Conservation (phyloP, 2,113 vertebrate genomes). For the Polyodon spathula region DNA sequence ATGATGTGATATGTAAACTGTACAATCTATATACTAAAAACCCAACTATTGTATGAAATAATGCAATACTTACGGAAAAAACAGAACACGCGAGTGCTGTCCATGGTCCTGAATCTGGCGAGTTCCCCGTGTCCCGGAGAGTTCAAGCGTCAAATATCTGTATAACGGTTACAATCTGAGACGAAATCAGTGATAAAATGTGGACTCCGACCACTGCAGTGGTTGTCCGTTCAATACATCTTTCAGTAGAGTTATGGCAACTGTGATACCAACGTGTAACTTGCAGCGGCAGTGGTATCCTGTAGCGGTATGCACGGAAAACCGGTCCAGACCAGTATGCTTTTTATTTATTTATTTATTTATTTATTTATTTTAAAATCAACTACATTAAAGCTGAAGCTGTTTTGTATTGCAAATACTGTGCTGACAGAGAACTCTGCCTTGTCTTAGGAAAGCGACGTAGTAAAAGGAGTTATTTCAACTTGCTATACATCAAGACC, state of each 20-base stretch:
- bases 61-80: conserved; percentile 41
- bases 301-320: not conserved
- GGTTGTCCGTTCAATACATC: conserved; percentile 46
- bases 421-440: no score
- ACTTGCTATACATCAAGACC: conserved; percentile 17
- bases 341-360: no score
- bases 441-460: conserved; percentile 1
- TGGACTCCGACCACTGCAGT: conserved; percentile 30
- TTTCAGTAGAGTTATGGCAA: conserved; percentile 37
- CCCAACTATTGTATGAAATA: no score
- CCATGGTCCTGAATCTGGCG: conserved; percentile 50
- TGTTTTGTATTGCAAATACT: no score
- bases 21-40: no score
- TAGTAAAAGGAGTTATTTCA: conserved; percentile 14
- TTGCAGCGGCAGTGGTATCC: conserved; percentile 21
- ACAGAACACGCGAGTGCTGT: conserved; percentile 40
- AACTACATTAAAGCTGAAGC: no score
- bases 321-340: not conserved
- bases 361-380: no score
- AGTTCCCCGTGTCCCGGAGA: conserved; percentile 16
- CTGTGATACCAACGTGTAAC: conserved; percentile 27
- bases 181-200: not conserved
- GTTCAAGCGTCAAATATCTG: not conserved
- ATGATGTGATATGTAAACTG: no score
- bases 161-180: not conserved